Conservation (phyloP, 2,888 invertebrate genomes). For the Tiliacea citrago region DNA sequence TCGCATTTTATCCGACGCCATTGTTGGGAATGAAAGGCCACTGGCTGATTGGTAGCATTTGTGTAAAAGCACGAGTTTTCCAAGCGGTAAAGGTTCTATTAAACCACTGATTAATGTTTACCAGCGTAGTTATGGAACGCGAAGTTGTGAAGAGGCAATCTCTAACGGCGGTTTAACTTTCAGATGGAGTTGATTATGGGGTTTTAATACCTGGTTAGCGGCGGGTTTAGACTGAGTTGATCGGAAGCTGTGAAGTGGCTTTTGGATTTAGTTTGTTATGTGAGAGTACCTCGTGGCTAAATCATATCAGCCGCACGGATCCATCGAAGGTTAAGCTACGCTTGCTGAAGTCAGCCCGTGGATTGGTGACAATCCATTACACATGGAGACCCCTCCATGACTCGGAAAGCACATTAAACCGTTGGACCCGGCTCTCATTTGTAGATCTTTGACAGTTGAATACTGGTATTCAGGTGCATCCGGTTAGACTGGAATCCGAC, state of each 20-base stretch:
- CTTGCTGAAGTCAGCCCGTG: too few species aligned
- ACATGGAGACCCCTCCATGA: too few species aligned
- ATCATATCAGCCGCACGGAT: too few species aligned
- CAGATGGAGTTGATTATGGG: constrained; percentile 43
- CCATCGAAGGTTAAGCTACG: too few species aligned
- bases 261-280: constrained; percentile 14
- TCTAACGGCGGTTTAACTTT: constrained; percentile 58
- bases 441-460: too few species aligned
- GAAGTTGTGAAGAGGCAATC: constrained; percentile 62
- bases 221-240: background rate
- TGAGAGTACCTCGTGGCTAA: too few species aligned
- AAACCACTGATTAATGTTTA: constrained; percentile 82
- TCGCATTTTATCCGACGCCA: constrained; percentile 76
- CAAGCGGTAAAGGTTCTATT: constrained; percentile 72
- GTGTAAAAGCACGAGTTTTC: constrained; percentile 78
- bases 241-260: background rate
- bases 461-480: too few species aligned
- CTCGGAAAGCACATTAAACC: too few species aligned
- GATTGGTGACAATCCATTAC: too few species aligned
- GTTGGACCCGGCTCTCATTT: too few species aligned
- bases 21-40: constrained; percentile 78
- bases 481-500: too few species aligned
- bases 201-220: constrained; percentile 46
- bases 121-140: constrained; percentile 66
- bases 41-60: constrained; percentile 80